Evolutionary conservation across 1,140 invertebrate genomes (phyloP).

Genomic region (Pseudomyrmex sp.): DNA sequence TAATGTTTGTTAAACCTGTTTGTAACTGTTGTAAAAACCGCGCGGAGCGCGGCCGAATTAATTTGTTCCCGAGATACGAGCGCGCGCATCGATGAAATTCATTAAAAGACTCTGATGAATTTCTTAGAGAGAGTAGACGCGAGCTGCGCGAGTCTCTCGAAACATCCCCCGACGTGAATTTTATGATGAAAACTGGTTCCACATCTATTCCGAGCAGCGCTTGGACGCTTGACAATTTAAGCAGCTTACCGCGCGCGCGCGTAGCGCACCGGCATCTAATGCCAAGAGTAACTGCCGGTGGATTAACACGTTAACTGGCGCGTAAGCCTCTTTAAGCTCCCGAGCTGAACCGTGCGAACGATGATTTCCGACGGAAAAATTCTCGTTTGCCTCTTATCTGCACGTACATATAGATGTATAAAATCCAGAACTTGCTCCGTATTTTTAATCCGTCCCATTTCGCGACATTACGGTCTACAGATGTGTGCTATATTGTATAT

Average conservation of each 20-base stretch:
- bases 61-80: neutral
- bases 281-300: slow-evolving; percentile 63
- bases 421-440: slow-evolving; percentile 24
- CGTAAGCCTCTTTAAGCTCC: slow-evolving; percentile 46
- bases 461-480: neutral
- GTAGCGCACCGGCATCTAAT: slow-evolving; percentile 48
- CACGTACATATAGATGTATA: no score
- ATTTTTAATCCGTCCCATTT: neutral
- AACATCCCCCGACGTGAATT: slow-evolving; percentile 8
- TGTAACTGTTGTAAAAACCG: no score
- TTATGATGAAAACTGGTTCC: slow-evolving; percentile 41
- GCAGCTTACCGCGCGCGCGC: slow-evolving; percentile 62
- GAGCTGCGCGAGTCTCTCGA: neutral
- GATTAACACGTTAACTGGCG: slow-evolving; percentile 71
- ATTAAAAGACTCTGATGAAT: slow-evolving; percentile 66
- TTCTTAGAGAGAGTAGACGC: slow-evolving; percentile 5
- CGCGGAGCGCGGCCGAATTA: no score
- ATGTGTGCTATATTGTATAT: neutral
- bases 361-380: slow-evolving; percentile 16
- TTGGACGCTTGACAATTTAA: slow-evolving; percentile 68
- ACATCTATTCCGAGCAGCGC: slow-evolving; percentile 18
- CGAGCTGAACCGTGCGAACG: neutral
- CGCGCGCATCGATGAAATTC: slow-evolving; percentile 7
- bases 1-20: no score
- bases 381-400: neutral